Evolutionary conservation across 2,797 vertebrate genomes (phyloP).

Genomic region (Heterohyrax brucei): DNA sequence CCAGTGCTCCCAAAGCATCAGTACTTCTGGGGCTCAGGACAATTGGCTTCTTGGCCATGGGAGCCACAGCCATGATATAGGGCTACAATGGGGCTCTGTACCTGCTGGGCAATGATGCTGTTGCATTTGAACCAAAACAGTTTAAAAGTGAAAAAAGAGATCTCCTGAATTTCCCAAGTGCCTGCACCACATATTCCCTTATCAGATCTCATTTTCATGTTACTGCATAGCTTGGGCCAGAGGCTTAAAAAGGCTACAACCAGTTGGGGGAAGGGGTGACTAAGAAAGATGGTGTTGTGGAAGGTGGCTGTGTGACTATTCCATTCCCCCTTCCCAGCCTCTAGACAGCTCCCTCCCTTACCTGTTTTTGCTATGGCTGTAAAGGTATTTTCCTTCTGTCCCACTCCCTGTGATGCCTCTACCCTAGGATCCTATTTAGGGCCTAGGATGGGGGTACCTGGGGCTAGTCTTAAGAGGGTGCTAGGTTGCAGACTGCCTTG

Average conservation of each 20-base stretch:
- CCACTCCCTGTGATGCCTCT: constrained; percentile 73
- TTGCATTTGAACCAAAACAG: constrained; percentile 83
- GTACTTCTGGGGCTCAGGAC: constrained; percentile 72
- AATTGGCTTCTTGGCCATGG: constrained; percentile 55
- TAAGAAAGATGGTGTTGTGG: constrained; percentile 95
- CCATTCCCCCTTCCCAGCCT: constrained; percentile 35
- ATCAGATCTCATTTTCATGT: constrained; percentile 77
- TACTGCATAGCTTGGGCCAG: constrained; percentile 90
- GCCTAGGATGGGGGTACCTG: constrained; percentile 75
- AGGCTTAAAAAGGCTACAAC: constrained; percentile 94
- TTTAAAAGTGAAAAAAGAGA: constrained; percentile 79
- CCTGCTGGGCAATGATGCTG: constrained; percentile 73
- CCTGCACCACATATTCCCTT: constrained; percentile 80
- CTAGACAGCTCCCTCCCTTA: constrained; percentile 86
- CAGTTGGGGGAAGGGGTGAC: constrained; percentile 95
- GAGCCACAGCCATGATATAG: constrained; percentile 66
- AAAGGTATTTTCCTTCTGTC: constrained; percentile 82
- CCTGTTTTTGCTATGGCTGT: constrained; percentile 85
- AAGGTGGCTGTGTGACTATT: constrained; percentile 90
- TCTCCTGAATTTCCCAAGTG: constrained; percentile 87
- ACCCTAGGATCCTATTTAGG: constrained; percentile 80
- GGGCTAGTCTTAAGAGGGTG: constrained; percentile 80
- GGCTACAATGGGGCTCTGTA: constrained; percentile 65
- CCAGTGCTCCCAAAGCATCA: constrained; percentile 65
- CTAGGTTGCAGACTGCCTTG: constrained; percentile 79